A percentile compares a stretch with the other conserved stretches of the same genome.
phyloP scores from a whole-genome alignment of 2,797 vertebrate species.

The Cichlasoma orientale region DNA sequence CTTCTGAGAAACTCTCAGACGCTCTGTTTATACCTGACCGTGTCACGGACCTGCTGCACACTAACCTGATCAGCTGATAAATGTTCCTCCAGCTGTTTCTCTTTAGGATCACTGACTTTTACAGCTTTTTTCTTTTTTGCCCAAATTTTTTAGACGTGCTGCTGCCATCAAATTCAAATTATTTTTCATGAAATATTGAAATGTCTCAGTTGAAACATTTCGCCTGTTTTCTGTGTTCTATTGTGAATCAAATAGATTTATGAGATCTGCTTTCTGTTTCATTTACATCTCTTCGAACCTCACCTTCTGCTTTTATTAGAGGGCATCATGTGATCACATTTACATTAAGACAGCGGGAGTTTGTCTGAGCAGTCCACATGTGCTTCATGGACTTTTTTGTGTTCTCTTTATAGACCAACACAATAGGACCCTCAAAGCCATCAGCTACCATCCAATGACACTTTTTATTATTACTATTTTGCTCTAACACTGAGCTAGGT shows the following conservation, averaged over 20 bases:
- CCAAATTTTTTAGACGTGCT: too few relatives aligned
- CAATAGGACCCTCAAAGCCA: background rate
- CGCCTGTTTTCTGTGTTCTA: background rate
- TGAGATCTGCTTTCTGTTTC: too few relatives aligned
- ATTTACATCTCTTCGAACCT: too few relatives aligned
- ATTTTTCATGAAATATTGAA: background rate
- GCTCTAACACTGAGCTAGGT: too few relatives aligned
- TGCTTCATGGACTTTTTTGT: background rate
- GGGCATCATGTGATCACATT: background rate
- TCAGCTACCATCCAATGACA: background rate
- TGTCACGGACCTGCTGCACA: fast-evolving
- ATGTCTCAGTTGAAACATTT: fast-evolving
- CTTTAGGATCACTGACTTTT: too few relatives aligned
- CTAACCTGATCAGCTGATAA: too few relatives aligned
- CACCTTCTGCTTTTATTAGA: background rate
- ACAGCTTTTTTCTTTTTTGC: too few relatives aligned
- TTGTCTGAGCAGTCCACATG: background rate
- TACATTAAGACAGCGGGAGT: background rate
- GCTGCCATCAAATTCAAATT: background rate
- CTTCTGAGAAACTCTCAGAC: too few relatives aligned
- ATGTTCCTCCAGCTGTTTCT: too few relatives aligned
- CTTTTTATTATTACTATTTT: background rate
- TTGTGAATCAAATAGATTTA: background rate
- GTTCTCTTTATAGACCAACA: too few relatives aligned
- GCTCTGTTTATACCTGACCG: too few relatives aligned